Base-by-base conservation (phyloP, 2,113 vertebrate species). In the Tringa solitaria region DNA sequence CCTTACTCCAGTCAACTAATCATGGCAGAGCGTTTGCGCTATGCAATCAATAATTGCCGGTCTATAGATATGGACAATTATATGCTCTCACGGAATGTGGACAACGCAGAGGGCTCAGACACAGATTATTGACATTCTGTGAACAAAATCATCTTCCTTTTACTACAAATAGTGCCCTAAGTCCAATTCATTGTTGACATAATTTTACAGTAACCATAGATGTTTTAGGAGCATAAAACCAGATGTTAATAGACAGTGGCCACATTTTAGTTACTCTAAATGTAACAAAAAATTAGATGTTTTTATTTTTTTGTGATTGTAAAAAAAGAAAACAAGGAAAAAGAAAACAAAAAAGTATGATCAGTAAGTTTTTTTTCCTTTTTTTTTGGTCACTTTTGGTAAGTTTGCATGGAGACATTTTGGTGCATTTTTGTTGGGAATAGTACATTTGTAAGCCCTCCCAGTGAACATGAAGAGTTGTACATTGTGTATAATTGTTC, bases 401-500 rank as follows among this genome's bases (percentile, higher is more conserved):
- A 98, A 98, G 98, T 98, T 98, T 99, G 99, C 98, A 99, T 99
- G 99, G 98, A 99, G 98, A 95, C 95, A 97, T 98, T 98, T 98
- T 97, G 94, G 97, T 98, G 98, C 97, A 96, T 98, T 98, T 97
- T 97, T 97, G 97, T 98, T 98, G 98, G 97, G 95, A 98, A 98
- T 97, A 98, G 98, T 98, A 98, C 98, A 98, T 98, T 99, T 98
- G 98, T 98, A 96, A 98, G 96, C 97, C 85, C 88, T 95, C 96
- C 95, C 96, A 97, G 97, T 97, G 98, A 97, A 98, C 96, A 98
- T 96, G 92, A 97, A 97, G 96, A 98, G 97, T 98, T 99, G 99
- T 99, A 99, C 98, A 99, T 99, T 99, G 99, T 99, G 99, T 99
- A 99, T 99, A 99, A 99, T 99, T 99, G 98, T 99, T 99, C 98